phyloP scores from a whole-genome alignment of 2,797 vertebrate genomes.

The Halcyon badia region DNA sequence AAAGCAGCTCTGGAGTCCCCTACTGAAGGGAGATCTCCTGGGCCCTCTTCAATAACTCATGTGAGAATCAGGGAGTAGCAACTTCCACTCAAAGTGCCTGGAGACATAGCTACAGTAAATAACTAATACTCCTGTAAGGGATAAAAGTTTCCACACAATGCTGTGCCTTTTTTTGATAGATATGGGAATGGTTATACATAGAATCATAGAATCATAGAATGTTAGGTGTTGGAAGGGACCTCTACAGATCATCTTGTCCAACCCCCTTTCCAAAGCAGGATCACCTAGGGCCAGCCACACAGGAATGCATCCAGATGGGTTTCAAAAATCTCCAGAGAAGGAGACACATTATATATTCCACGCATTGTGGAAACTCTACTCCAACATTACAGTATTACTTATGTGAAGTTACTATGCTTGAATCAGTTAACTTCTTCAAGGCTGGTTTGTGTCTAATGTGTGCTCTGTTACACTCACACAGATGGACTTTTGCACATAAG shows the following conservation, averaged over 20 bases:
- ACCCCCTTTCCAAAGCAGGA: no score
- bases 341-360: no score
- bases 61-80: conserved; percentile 5
- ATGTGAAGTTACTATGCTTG: neutral
- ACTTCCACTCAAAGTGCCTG: neutral
- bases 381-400: neutral
- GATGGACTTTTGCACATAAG: neutral
- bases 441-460: neutral
- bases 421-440: neutral
- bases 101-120: neutral
- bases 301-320: no score
- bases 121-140: neutral
- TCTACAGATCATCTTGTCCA: no score
- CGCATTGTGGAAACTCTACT: neutral
- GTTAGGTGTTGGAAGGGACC: no score
- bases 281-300: no score
- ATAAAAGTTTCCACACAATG: neutral
- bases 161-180: neutral
- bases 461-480: neutral
- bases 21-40: neutral
- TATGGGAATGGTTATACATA: neutral
- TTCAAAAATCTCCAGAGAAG: no score
- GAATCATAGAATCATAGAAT: no score
- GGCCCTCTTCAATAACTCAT: neutral
- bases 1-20: neutral